Evolutionary conservation across 2,113 vertebrate species (phyloP), one percentile per base, ranked within the genome.

Genomic region (Hemichromis elongatus): DNA sequence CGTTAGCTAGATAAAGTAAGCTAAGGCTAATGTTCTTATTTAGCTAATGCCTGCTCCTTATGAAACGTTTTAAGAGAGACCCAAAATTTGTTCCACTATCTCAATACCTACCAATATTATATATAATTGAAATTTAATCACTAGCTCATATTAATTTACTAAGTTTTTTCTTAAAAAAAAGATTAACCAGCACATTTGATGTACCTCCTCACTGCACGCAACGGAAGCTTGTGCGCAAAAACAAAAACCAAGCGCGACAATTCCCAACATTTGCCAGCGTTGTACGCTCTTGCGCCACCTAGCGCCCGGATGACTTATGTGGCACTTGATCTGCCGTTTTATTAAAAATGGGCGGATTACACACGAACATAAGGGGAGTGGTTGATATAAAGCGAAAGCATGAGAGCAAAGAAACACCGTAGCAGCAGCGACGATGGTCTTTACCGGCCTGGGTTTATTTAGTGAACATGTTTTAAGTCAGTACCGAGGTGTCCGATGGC

Each of bases 21-120:
- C 86, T 85, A 80, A 83, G 21, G 89, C 90, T 90, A 92, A 42
- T 9, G 33, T 50, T 45, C 89, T 89, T 90, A 53, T 6, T n/a
- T 56, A 28, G 7, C 54, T 30, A n/a, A 13, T 7, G 2, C 5
- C 16, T 28, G 12, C 14, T 73, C 42, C 10, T 11, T 2, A 19
- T 3, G 0, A 28, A 28, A 26, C 7, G 47, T 5, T 2, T 18
- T 6, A 3, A 8, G 9, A 66, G 45, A 70, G 10, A 35, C 16
- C 5, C 9, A 4, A 30, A 18, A 21, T 7, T 3, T 9, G 12
- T 13, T 8, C 1, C n/a, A 1, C 9, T 53, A 5, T 1, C 11
- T 52, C 80, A 70, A 4, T 80, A 70, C 78, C 3, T 80, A 86
- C 81, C 78, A 2, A 7, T 8, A 19, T 53, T 21, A 75, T 1